Conservation (phyloP, 2,113 vertebrate species). For the Haplotaxodon microlepis region DNA sequence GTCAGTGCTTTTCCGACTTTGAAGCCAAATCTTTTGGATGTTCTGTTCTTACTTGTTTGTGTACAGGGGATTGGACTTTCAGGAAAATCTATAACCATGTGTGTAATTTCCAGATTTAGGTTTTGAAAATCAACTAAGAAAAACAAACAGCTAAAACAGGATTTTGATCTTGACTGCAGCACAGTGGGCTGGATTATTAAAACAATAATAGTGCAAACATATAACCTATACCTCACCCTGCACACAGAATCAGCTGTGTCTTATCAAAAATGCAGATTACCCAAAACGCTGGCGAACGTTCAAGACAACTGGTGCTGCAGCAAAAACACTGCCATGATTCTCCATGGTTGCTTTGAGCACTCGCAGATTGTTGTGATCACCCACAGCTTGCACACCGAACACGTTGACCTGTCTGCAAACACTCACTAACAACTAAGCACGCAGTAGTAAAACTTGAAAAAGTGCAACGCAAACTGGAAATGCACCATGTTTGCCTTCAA, state of each 20-base stretch:
- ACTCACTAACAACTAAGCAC: rapidly evolving
- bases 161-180: neutral
- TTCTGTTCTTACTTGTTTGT: neutral
- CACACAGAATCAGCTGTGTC: neutral
- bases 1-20: neutral
- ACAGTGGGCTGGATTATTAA: neutral
- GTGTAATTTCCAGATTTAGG: neutral
- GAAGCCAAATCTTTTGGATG: neutral
- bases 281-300: rapidly evolving
- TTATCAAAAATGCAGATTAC: neutral
- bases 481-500: neutral
- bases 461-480: neutral
- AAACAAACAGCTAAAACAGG: neutral
- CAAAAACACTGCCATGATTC: neutral
- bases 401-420: neutral
- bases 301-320: rapidly evolving
- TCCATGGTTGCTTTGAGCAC: neutral
- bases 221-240: neutral
- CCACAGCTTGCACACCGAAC: neutral
- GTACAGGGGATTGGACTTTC: neutral
- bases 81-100: neutral
- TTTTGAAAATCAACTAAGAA: neutral
- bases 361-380: neutral
- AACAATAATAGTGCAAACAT: rapidly evolving
- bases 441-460: neutral